Evolutionary conservation across 2,113 vertebrate species (phyloP).

Genomic region (Phalacrocorax carbo): DNA sequence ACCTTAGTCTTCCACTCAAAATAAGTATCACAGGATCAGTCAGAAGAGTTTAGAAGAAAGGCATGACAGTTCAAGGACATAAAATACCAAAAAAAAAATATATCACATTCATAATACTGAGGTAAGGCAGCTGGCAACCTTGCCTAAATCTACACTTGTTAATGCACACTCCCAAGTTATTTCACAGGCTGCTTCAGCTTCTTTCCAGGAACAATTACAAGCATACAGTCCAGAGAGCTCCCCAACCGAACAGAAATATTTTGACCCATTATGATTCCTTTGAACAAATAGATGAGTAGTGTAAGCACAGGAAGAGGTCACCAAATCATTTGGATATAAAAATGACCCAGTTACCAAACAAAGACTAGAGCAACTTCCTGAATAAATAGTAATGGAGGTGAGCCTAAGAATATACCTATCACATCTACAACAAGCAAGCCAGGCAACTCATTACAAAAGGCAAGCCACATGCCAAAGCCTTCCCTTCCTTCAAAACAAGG

Average conservation of each 20-base stretch:
- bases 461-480: slow-evolving; percentile 55
- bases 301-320: neutral
- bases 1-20: neutral
- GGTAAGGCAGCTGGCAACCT: neutral
- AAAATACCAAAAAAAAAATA: neutral
- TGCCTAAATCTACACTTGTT: neutral
- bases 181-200: neutral
- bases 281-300: neutral
- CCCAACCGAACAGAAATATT: neutral
- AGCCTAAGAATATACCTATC: slow-evolving; percentile 69
- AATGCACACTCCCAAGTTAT: neutral
- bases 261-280: neutral
- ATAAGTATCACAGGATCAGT: neutral
- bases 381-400: slow-evolving; percentile 51
- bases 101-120: neutral
- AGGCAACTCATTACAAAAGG: slow-evolving; percentile 35
- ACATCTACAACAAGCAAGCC: slow-evolving; percentile 69
- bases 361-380: slow-evolving; percentile 30
- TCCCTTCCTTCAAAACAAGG: slow-evolving; percentile 62
- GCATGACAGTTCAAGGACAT: neutral
- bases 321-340: neutral
- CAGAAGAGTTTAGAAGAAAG: neutral
- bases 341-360: slow-evolving; percentile 56
- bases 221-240: neutral
- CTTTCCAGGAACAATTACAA: neutral